Evolutionary conservation across 2,113 vertebrate species (phyloP).

Genomic region (Trichomycterus rosablanca): DNA sequence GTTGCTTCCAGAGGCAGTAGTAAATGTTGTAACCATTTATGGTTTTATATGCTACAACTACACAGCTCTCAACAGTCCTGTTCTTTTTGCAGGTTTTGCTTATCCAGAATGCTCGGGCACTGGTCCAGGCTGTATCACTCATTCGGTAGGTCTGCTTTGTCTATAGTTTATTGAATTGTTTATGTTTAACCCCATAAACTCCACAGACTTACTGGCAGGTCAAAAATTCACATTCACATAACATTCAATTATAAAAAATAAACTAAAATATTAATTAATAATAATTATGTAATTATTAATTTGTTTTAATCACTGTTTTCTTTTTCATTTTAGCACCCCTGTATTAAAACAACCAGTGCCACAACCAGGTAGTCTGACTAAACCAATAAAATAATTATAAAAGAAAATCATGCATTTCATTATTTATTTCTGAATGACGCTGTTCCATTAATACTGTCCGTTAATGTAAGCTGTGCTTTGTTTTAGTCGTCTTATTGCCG

Average conservation of each 20-base stretch:
- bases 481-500: slow-evolving; percentile 35
- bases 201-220: too few relatives aligned
- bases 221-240: too few relatives aligned
- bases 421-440: not conserved
- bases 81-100: slow-evolving; percentile 46
- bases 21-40: too few relatives aligned
- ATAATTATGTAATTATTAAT: not conserved
- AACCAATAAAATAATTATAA: not conserved
- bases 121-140: slow-evolving; percentile 37
- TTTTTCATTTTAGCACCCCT: not conserved
- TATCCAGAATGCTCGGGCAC: slow-evolving; percentile 36
- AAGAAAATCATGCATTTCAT: too few relatives aligned
- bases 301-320: not conserved
- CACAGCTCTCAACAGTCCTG: too few relatives aligned
- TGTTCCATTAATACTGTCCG: not conserved
- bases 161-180: not conserved
- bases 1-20: too few relatives aligned
- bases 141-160: slow-evolving; percentile 48
- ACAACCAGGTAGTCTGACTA: slow-evolving; percentile 1
- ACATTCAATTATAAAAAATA: too few relatives aligned
- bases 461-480: not conserved
- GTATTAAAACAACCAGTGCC: not conserved
- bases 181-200: too few relatives aligned
- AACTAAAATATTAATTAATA: too few relatives aligned
- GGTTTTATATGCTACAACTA: not conserved